phyloP scores from a whole-genome alignment of 2,888 invertebrate genomes.

The Eupithecia insigniata region DNA sequence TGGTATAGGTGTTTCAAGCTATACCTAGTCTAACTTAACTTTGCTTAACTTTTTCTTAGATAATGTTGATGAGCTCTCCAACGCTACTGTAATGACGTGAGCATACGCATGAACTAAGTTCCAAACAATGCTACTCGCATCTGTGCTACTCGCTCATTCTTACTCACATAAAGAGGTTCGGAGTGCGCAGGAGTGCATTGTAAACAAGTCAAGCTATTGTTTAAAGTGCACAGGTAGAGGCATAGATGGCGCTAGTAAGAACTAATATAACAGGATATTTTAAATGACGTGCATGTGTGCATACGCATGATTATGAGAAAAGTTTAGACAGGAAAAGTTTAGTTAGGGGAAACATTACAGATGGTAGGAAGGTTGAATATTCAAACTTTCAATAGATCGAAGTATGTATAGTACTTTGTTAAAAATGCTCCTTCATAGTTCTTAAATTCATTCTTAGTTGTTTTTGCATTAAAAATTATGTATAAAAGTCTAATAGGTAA shows the following conservation, averaged over 20 bases:
- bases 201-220: constrained; percentile 26
- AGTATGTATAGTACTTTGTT: background rate
- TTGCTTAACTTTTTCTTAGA: background rate
- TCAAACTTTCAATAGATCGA: background rate
- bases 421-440: background rate
- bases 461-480: background rate
- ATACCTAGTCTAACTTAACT: background rate
- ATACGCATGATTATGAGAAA: background rate
- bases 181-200: constrained; percentile 8
- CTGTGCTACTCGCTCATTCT: background rate
- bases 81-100: constrained; percentile 21
- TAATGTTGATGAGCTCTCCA: constrained; percentile 12
- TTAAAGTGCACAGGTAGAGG: constrained; percentile 26
- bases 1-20: too few relatives aligned
- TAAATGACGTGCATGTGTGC: background rate
- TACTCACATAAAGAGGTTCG: background rate
- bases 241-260: constrained; percentile 39
- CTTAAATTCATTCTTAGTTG: background rate
- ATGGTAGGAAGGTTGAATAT: background rate
- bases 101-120: constrained; percentile 12
- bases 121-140: background rate
- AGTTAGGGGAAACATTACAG: background rate
- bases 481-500: background rate
- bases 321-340: background rate
- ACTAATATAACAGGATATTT: background rate